A percentile compares a stretch with the other conserved stretches of the same genome.
Evolutionary conservation across 2,797 vertebrate genomes (phyloP).

Genomic region (Pseudotriccus pelzelni): DNA sequence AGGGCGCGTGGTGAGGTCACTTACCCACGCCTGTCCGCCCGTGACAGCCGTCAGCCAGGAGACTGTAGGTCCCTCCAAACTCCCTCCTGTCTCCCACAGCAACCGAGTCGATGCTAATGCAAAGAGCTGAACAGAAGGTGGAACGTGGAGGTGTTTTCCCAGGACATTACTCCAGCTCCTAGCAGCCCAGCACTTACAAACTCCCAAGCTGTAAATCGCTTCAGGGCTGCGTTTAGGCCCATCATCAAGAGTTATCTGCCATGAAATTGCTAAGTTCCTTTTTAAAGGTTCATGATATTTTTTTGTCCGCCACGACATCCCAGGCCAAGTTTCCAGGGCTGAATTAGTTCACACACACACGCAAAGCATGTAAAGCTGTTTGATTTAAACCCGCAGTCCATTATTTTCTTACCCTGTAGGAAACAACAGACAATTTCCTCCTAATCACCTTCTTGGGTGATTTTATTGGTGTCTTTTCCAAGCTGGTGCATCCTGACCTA

Average conservation of each 20-base stretch:
- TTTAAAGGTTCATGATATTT: not conserved
- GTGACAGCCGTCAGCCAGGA: not conserved
- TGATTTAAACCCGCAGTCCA: not conserved
- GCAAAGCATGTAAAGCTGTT: not conserved
- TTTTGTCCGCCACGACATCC: not conserved
- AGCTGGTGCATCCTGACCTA: not conserved
- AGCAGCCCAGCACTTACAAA: not conserved
- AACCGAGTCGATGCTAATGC: not conserved
- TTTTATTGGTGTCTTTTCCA: not conserved
- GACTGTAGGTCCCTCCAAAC: not conserved
- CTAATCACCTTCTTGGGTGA: not conserved
- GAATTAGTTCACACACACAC: not conserved
- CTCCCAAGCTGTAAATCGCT: not conserved
- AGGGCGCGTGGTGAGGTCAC: not conserved
- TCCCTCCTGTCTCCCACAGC: not conserved
- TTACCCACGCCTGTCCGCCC: too few species aligned
- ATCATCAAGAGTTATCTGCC: slow-evolving; percentile 14
- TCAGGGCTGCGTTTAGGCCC: not conserved
- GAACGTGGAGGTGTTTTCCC: not conserved
- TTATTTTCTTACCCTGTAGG: not conserved
- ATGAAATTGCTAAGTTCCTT: slow-evolving; percentile 18
- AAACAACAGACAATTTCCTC: not conserved
- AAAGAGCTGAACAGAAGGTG: not conserved
- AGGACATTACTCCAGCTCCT: not conserved
- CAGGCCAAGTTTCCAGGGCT: not conserved